Base-by-base conservation (phyloP, 2,888 invertebrate genomes). In the Drosophila tripunctata region DNA sequence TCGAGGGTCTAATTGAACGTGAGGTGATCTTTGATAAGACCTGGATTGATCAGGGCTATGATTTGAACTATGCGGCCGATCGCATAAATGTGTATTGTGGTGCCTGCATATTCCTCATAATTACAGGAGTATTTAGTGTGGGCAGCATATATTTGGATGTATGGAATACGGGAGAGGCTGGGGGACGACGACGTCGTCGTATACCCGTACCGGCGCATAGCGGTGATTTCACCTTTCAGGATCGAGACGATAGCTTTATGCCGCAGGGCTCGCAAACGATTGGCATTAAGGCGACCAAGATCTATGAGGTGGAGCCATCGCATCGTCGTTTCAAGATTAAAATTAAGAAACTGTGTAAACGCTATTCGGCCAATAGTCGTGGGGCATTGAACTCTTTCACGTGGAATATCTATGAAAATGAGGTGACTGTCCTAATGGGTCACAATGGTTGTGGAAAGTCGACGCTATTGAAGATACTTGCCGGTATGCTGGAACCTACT, bases 391-490 rank as follows among this genome's bases (percentile, higher is more conserved):
- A 95, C 94, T 7, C 93, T 94, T 67, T 96, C 95, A 0, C 90
- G 94, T 51, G 96, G 77, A 95, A 96, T 78, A 95, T 98, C 92
- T 97, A 95, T 79, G 96, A 95, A 0, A 93, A 93, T 41, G 88
- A 88, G 55, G 87, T 89, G 1, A 83, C 88, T 94, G 96, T 96
- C 1, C 89, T 96, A 4, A 92, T 96, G 50, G 96, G 96, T 0
- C 95, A 95, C 67, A 90, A 90, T 58, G 90, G 88, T 1, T 96
- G 97, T 51, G 97, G 97, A 8, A 98, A 98, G 92, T 96, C 96
- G 1, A 97, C 97, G 0, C 96, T 97, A 4, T 96, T 98, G 93
- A 96, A 96, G 0, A 97, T 98, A 94, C 91, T 98, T 30, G 97
- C 96, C 54, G 97, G 95, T n/a, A 93, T 95, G 87, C 90, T 94